Evolutionary conservation across 2,797 vertebrate genomes (phyloP).

Genomic region (Euthynnus affinis): DNA sequence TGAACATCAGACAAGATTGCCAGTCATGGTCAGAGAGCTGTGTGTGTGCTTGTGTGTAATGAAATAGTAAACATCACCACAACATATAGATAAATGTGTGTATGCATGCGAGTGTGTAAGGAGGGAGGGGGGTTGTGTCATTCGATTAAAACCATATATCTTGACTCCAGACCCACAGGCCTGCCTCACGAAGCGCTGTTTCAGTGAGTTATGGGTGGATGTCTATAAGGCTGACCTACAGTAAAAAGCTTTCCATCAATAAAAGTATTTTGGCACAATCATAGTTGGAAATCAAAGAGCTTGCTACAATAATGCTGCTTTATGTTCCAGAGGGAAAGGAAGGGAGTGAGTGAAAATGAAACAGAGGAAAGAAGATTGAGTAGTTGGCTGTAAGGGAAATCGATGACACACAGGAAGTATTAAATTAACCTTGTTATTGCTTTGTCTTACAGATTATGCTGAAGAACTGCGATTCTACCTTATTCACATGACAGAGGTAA

Average conservation of each 20-base stretch:
- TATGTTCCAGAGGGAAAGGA: conserved; percentile 1
- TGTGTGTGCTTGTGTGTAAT: conserved; percentile 8
- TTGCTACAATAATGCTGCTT: conserved; percentile 1
- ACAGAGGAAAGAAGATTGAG: neutral
- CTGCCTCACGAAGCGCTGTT: conserved; percentile 37
- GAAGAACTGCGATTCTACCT: conserved; percentile 94
- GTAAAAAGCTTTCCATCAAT: conserved; percentile 59
- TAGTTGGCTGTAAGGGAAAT: neutral
- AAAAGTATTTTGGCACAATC: conserved; percentile 43
- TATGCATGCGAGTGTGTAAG: conserved; percentile 16
- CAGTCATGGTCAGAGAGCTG: conserved; percentile 16
- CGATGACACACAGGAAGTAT: neutral
- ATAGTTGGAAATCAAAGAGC: conserved; percentile 37
- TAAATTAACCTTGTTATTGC: neutral
- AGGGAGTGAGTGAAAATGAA: neutral
- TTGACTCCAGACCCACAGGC: conserved; percentile 56
- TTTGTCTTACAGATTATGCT: conserved; percentile 84
- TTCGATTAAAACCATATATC: conserved; percentile 73
- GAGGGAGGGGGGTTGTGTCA: neutral
- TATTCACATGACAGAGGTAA: conserved; percentile 97
- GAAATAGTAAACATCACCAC: conserved; percentile 41
- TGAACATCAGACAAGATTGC: neutral
- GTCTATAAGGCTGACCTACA: conserved; percentile 39
- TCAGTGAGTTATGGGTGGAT: conserved; percentile 51
- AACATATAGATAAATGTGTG: conserved; percentile 4